Evolutionary conservation across 2,888 invertebrate species (phyloP), one percentile per base, ranked within the genome.

Genomic region (Tillus elongatus): DNA sequence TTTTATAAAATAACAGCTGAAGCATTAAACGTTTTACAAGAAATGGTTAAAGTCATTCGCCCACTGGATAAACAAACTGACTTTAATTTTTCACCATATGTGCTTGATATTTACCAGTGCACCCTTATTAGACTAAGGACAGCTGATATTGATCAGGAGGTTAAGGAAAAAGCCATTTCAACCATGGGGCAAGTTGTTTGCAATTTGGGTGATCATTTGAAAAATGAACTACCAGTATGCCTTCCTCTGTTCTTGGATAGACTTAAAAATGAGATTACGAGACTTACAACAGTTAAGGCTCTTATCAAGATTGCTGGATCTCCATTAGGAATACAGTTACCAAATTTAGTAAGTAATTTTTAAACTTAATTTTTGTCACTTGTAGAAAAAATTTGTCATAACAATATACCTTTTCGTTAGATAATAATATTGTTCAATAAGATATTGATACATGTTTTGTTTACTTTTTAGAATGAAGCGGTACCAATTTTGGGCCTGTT

Each of bases 1-100:
- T 98, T 98, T 71, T 98, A 98, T 70, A 98, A 98, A 71, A 96
- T 98, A 52, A 91, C 93, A 2, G 95, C 96, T 0, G 97, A 97
- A 64, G 96, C 96, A 2, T 70, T 97, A 36, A 69, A 89, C 13
- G 95, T 96, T 11, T 72, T 95, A 43, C 95, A 96, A 63, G 89
- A 92, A 46, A 72, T 97, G 41, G 91, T 96, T 13, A 89, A 89
- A 69, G 92, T 96, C 33, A 88, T 96, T 56, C 74, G 91, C 14
- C 93, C 93, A 0, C 67, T 87, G 32, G 82, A 83, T 78, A 58
- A 42, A 36, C 45, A 56, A 43, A 66, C 73, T 2, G 71, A 73
- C 27, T 76, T 85, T 50, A 83, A 90, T 62, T 80, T 89, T 47
- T 73, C 75, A 2, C 78, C 80, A n/a, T 85, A 84, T 61, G 81